Evolutionary conservation across 2,888 invertebrate genomes (phyloP), one percentile per base, ranked within the genome.

Genomic region (Boloria selene): DNA sequence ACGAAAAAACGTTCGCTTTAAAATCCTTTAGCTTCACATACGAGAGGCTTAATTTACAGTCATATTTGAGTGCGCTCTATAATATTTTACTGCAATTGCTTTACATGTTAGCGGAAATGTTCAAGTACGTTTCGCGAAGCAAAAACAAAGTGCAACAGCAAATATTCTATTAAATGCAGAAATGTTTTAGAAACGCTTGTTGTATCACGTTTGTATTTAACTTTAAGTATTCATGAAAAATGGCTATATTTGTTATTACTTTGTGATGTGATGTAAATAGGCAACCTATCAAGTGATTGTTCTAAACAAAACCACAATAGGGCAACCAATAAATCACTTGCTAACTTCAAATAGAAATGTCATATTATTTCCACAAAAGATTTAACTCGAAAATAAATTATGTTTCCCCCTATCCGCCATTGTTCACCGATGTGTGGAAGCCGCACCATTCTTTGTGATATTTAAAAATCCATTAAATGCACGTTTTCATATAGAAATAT

Each of bases 311-410:
- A 82, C 85, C 85, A 76, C 85, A 83, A 83, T 83, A 84, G 83
- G 82, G 83, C 83, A 83, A 77, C 90, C 91, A 85, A 93, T 93
- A 93, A 92, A 93, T 93, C 92, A 92, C 81, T 70, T 81, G 83
- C 81, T 84, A 88, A 90, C 92, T 91, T 91, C 90, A 90, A 93
- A 93, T 92, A 92, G 92, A 93, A 92, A 92, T 87, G 92, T 93
- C 92, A 93, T 92, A 92, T 92, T 93, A 93, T 91, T 92, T 89
- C 89, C 91, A 92, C 93, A 92, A 93, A 93, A 93, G 92, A 92
- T 93, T 93, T 92, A 92, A 92, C 92, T 91, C 82, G 90, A 90
- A 93, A 92, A 93, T 93, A 93, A 93, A 93, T 93, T 90, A 91
- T 88, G 82, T 86, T 89, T 88, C 86, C 88, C 90, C 86, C 85